These are phyloP conservation scores for Samia ricini DNA, from an alignment of 1,140 invertebrate species.

Conservation along the genomic window DNA sequence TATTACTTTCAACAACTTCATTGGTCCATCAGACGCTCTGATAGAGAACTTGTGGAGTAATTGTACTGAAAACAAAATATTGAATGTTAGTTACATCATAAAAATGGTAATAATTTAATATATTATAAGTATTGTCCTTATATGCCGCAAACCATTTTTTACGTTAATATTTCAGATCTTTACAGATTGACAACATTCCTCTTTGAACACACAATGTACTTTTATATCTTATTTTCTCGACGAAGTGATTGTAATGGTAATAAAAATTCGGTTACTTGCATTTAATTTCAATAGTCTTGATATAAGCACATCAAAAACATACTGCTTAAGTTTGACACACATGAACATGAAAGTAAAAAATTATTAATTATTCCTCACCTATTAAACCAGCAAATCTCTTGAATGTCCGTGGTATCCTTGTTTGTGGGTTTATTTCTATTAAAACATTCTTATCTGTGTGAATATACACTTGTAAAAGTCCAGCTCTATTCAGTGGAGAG, in stretches of 20 bases:
- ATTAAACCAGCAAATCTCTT: slow-evolving; percentile 99
- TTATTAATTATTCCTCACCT: slow-evolving; percentile 80
- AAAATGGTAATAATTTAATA: neutral
- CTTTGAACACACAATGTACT: too few relatives aligned
- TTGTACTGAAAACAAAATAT: slow-evolving; percentile 87
- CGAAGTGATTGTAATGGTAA: too few relatives aligned
- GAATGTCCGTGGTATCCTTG: slow-evolving; percentile 98
- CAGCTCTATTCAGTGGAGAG: slow-evolving; percentile 95
- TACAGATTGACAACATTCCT: too few relatives aligned
- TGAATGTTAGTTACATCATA: neutral
- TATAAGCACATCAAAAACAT: neutral
- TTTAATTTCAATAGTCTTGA: neutral
- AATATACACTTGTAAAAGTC: slow-evolving; percentile 94
- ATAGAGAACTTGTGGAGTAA: slow-evolving; percentile 96
- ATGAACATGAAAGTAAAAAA: too few relatives aligned
- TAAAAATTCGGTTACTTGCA: slow-evolving; percentile 7
- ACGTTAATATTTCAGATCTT: too few relatives aligned
- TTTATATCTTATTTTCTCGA: too few relatives aligned
- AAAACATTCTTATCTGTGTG: slow-evolving; percentile 98
- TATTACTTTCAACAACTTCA: slow-evolving; percentile 97
- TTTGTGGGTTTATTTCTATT: slow-evolving; percentile 99
- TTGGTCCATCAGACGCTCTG: slow-evolving; percentile 90
- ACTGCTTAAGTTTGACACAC: neutral
- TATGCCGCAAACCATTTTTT: too few relatives aligned
- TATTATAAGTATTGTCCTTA: too few relatives aligned